Conservation (phyloP, 1,140 invertebrate genomes). For the Magallana angulata region DNA sequence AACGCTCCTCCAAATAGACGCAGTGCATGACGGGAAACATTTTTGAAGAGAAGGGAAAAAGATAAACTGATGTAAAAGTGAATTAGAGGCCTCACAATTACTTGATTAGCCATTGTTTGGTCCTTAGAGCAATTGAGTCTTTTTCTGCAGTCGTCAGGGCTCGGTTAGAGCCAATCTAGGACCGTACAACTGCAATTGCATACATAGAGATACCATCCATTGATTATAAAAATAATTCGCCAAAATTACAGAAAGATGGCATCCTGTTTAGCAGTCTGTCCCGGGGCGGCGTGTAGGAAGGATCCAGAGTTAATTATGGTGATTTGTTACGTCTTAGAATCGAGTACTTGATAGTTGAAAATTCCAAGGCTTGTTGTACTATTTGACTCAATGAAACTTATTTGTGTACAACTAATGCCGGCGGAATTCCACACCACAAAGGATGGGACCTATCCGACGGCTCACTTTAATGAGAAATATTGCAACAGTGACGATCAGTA, state of each 20-base stretch:
- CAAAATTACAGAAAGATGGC: background rate
- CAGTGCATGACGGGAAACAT: no score
- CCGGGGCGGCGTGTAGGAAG: background rate
- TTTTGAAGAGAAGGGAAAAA: background rate
- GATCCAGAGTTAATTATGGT: background rate
- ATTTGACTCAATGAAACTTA: no score
- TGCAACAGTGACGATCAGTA: no score
- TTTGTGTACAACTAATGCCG: no score
- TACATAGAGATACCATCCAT: background rate
- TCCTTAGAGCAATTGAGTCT: background rate
- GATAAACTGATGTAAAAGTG: background rate
- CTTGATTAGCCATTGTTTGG: background rate
- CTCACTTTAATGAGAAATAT: no score
- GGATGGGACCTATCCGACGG: no score
- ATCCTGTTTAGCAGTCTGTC: background rate
- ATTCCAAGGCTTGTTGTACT: no score
- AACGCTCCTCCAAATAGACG: no score
- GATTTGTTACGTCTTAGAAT: no score
- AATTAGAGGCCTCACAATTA: background rate
- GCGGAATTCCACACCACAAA: no score
- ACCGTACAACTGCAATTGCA: background rate
- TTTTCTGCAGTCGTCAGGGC: background rate
- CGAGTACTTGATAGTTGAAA: no score
- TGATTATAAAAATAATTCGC: constrained; percentile 14
- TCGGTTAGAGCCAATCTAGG: background rate